phyloP scores from a whole-genome alignment of 2,797 vertebrate species.

The Acridotheres tristis region DNA sequence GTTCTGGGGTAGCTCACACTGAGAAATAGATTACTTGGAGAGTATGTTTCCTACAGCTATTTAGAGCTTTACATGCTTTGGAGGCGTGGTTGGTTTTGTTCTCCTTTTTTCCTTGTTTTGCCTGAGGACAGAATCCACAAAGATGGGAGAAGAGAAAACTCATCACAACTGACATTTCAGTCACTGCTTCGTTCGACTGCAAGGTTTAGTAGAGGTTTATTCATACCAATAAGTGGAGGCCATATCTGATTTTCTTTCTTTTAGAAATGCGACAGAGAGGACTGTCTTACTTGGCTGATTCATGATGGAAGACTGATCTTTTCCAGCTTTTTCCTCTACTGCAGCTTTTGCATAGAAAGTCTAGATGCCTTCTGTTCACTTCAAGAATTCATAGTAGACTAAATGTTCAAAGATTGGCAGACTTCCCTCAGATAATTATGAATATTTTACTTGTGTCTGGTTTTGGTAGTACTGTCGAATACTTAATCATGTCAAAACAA shows the following conservation, averaged over 20 bases:
- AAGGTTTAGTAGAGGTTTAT: neutral
- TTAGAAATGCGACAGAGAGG: neutral
- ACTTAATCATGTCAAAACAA: slow-evolving; percentile 40
- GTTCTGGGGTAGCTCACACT: neutral
- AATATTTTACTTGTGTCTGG: slow-evolving; percentile 28
- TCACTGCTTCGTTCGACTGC: neutral
- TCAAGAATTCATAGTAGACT: neutral
- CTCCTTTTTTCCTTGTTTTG: neutral
- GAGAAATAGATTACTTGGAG: neutral
- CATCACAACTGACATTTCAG: neutral
- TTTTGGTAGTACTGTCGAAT: neutral
- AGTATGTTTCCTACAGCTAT: neutral
- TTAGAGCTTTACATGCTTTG: neutral
- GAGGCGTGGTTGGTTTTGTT: neutral
- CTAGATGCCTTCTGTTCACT: slow-evolving; percentile 1
- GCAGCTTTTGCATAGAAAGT: neutral
- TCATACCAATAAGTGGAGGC: neutral
- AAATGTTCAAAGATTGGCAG: neutral
- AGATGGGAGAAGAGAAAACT: neutral
- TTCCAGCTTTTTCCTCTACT: neutral
- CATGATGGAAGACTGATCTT: neutral
- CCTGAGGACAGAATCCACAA: neutral
- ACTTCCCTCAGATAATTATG: slow-evolving; percentile 3
- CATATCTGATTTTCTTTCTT: neutral
- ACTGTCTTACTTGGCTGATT: neutral